Evolutionary conservation across 2,797 vertebrate species (phyloP).

Genomic region (Melanotaenia parkinsoni): DNA sequence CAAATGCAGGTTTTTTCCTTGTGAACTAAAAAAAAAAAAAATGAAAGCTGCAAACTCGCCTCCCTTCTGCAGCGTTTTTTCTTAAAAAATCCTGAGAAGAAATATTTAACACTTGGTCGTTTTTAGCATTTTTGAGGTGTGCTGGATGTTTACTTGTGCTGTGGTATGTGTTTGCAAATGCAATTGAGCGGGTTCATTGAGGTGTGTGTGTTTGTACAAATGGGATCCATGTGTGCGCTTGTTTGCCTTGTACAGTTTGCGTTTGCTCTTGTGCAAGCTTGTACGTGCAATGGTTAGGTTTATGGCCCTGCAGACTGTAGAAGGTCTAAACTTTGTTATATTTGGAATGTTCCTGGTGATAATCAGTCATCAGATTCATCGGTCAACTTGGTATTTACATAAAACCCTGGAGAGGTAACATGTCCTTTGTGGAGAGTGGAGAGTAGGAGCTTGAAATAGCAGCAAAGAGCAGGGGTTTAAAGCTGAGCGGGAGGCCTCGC

Average conservation of each 20-base stretch:
- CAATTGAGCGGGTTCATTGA: constrained; percentile 44
- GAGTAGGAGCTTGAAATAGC: background rate
- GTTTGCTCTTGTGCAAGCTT: constrained; percentile 5
- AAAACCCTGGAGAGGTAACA: constrained; percentile 22
- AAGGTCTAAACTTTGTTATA: constrained; percentile 25
- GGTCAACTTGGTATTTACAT: constrained; percentile 39
- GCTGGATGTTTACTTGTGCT: constrained; percentile 53
- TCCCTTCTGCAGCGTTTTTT: constrained; percentile 1
- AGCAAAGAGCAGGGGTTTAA: background rate
- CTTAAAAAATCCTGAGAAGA: constrained; percentile 30
- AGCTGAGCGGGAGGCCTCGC: background rate
- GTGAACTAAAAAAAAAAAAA: background rate
- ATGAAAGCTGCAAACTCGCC: background rate
- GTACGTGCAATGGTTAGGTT: constrained; percentile 9
- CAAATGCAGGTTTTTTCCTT: too few species aligned
- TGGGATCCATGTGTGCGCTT: background rate
- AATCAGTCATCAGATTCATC: constrained; percentile 14
- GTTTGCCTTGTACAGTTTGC: constrained; percentile 1
- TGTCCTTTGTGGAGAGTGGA: constrained; percentile 14
- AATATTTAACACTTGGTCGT: constrained; percentile 52
- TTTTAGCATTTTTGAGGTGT: constrained; percentile 46
- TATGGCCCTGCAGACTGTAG: constrained; percentile 17
- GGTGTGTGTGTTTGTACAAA: constrained; percentile 27
- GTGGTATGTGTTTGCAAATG: constrained; percentile 58
- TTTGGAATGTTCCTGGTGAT: constrained; percentile 39